Base-by-base conservation (phyloP, 2,888 invertebrate genomes). In the Atrina japonica region DNA sequence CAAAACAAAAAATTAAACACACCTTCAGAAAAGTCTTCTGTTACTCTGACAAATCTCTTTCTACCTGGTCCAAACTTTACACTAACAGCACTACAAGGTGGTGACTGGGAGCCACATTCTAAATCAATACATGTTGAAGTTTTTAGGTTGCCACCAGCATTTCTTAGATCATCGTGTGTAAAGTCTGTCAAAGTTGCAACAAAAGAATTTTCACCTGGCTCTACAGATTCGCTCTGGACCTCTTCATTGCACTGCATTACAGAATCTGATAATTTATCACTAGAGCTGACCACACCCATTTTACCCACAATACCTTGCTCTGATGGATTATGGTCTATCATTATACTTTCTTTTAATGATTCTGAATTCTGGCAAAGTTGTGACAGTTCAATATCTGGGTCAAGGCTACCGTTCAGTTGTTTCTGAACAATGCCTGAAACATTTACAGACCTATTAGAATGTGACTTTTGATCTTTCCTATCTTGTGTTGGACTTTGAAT, bases 331-430 rank as follows among this genome's bases (percentile, higher is more conserved):
- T 7, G 41, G 60, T 73, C 49, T 72, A 55, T 55, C 66, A 53
- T 43, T 50, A 35, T 11, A 35, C 6, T 35, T 35, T 35, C 35
- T 45, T 35, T 56, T 27, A 23, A 63, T 66, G 21, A 60, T 70
- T 66, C 35, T 9, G 77, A 76, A 27, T 77, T 77, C 47, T 63
- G 61, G 66, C 82, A 82, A 43, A 73, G 64, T 56, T 76, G 52
- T 14, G 82, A 77, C 25, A 83, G 67, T 29, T 78, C 74, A 14
- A 77, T 74, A 47, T 67, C 78, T 49, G 83, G 83, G 29, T 81
- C 83, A 21, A 82, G 23, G 64, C 83, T 83, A 16, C 80, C 75
- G 70, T 83, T 83, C 30, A 67, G 21, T 49, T 7, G 30, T 14
- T 11, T 18, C 3, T 18, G 53, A 1, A n/a, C n/a, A n/a, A n/a